These are phyloP conservation scores for Drosophila athabasca DNA, from an alignment of 1,140 invertebrate species.

Conservation along the genomic window DNA sequence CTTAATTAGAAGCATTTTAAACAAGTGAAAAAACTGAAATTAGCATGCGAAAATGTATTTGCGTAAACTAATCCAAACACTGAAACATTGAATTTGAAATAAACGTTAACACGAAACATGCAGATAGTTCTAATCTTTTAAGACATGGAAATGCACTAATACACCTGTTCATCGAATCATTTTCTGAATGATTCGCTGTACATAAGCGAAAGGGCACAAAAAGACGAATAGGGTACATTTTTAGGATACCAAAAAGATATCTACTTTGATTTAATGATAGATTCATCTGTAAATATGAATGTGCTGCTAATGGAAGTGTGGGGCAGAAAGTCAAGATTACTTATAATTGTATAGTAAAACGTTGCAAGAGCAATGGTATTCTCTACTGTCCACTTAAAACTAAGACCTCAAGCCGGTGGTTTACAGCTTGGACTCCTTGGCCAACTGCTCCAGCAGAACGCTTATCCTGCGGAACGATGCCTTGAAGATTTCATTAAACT, in stretches of 20 bases:
- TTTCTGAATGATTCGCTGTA: too few relatives aligned
- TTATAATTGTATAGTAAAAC: too few relatives aligned
- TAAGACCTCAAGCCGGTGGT: not conserved
- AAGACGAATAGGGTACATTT: too few relatives aligned
- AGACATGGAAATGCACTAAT: not conserved
- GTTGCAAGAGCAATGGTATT: too few relatives aligned
- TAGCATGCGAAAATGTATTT: conserved; percentile 66
- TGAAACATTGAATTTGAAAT: conserved; percentile 76
- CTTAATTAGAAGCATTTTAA: conserved; percentile 73
- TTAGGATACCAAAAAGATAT: too few relatives aligned
- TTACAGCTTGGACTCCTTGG: conserved; percentile 56
- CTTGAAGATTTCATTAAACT: conserved; percentile 67
- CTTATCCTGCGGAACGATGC: conserved; percentile 73
- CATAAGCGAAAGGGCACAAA: too few relatives aligned
- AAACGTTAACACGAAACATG: conserved; percentile 59
- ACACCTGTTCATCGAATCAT: too few relatives aligned
- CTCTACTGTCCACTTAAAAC: too few relatives aligned
- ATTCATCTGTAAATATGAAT: too few relatives aligned
- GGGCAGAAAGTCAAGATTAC: too few relatives aligned
- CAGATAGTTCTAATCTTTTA: not conserved
- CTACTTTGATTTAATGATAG: too few relatives aligned
- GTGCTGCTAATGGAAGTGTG: too few relatives aligned
- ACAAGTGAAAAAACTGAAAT: conserved; percentile 54
- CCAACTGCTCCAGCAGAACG: conserved; percentile 50
- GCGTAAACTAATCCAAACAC: conserved; percentile 58